These are phyloP conservation scores for Heliconius nattereri DNA, from an alignment of 1,140 invertebrate species.

Conservation along the genomic window DNA sequence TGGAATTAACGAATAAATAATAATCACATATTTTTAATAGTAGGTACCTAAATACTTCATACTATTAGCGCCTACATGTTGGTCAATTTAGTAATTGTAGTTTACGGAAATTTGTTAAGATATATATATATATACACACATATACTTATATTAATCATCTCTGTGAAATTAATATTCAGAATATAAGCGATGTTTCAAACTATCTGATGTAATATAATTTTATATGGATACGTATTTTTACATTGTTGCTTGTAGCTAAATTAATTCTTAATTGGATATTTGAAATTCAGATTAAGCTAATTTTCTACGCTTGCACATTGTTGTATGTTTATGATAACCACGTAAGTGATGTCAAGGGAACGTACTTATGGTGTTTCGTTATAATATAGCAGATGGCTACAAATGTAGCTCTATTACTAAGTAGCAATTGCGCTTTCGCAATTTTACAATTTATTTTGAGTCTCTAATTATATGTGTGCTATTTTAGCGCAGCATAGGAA, in stretches of 20 bases:
- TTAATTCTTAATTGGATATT: background rate
- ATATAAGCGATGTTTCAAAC: no score
- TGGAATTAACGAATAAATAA: background rate
- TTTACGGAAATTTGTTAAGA: no score
- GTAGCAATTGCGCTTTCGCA: slow-evolving; percentile 25
- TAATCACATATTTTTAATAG: no score
- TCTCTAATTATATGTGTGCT: slow-evolving; percentile 41
- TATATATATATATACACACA: no score
- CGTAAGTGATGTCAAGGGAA: slow-evolving; percentile 3
- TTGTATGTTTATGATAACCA: background rate
- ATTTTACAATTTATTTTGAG: slow-evolving; percentile 37
- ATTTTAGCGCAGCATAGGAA: slow-evolving; percentile 53
- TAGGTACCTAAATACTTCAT: no score
- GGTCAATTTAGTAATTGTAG: no score
- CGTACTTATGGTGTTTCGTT: background rate
- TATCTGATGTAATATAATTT: background rate
- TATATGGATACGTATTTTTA: background rate
- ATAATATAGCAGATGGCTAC: slow-evolving; percentile 11
- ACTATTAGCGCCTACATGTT: no score
- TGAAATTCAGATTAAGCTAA: background rate
- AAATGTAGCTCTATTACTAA: slow-evolving; percentile 15
- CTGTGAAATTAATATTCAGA: no score
- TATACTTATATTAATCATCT: no score
- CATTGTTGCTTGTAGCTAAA: background rate
- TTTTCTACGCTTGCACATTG: background rate